Evolutionary conservation across 2,888 invertebrate species (phyloP), one percentile per base, ranked within the genome.

Genomic region (Sphinx pinastri): DNA sequence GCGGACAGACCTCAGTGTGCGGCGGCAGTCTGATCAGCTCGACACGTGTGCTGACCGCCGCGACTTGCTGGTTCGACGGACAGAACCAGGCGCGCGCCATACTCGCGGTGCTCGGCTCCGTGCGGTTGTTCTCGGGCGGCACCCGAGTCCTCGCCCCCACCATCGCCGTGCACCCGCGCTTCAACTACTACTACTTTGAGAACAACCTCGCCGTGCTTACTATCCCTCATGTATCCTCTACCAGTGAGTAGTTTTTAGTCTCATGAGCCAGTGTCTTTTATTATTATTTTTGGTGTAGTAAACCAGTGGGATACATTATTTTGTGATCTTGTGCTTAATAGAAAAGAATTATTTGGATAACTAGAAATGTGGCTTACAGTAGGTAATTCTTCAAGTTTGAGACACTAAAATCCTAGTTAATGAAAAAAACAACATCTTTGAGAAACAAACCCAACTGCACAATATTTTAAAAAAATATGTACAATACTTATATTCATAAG

Each of bases 71-170:
- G 11, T 63, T 11, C 52, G 59, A 51, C 19, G 74, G 81, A 76
- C 12, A 57, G 72, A 54, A 55, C 7, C 16, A 16, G 47, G 19
- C 31, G n/a, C 3, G 16, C 13, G 13, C n/a, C 6, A 54, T 47
- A 2, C 74, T 78, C 72, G 83, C 83, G 14, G 82, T 84, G 1
- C 72, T 86, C 11, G 88, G 86, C 7, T 79, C 81, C 11, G 52
- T 70, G 3, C 51, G 59, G 0, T 75, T 88, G 58, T 88, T 86
- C 80, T 73, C 71, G 0, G 85, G 84, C 6, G 84, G 83, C 4
- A 75, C 73, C 59, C 76, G 84, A 6, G 76, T 84, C 70, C 73
- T 67, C 69, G 84, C 84, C 57, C 71, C 68, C 59, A 68, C 70
- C 51, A 67, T 81, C 8, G 49, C 63, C 2, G 67, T 80, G 16